Evolutionary conservation across 2,888 invertebrate genomes (phyloP).

Genomic region (Conus canariensis): DNA sequence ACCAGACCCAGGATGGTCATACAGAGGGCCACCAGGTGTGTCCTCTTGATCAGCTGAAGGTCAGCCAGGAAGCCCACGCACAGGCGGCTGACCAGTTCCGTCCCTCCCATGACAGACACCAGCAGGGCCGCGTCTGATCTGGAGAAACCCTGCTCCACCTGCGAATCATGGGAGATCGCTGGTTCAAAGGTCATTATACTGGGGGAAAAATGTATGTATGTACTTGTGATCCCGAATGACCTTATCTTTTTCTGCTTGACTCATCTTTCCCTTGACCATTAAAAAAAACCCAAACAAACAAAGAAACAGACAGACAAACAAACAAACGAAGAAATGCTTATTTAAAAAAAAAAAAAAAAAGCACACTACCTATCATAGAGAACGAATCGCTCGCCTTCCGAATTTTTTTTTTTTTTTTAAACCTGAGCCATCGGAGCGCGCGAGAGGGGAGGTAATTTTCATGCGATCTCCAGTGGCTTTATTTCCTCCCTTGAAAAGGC

Average conservation of each 20-base stretch:
- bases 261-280: not conserved
- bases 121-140: constrained; percentile 39
- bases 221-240: too few relatives aligned
- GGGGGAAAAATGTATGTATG: not conserved
- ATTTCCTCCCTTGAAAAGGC: too few relatives aligned
- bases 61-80: constrained; percentile 47
- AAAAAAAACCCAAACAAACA: not conserved
- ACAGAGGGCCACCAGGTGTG: constrained; percentile 44
- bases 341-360: too few relatives aligned
- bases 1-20: constrained; percentile 39
- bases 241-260: too few relatives aligned
- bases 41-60: constrained; percentile 38
- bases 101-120: constrained; percentile 41
- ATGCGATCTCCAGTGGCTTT: too few relatives aligned
- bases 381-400: too few relatives aligned
- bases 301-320: too few relatives aligned
- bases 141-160: constrained; percentile 38
- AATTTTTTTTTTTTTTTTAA: too few relatives aligned
- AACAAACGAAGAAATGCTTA: too few relatives aligned
- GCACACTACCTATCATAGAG: too few relatives aligned
- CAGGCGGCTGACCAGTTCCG: constrained; percentile 46
- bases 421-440: too few relatives aligned
- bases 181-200: not conserved
- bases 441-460: too few relatives aligned
- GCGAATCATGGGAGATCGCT: not conserved